Evolutionary conservation across 2,113 vertebrate genomes (phyloP), one percentile per base, ranked within the genome.

Genomic region (Triplophysa siluroides): DNA sequence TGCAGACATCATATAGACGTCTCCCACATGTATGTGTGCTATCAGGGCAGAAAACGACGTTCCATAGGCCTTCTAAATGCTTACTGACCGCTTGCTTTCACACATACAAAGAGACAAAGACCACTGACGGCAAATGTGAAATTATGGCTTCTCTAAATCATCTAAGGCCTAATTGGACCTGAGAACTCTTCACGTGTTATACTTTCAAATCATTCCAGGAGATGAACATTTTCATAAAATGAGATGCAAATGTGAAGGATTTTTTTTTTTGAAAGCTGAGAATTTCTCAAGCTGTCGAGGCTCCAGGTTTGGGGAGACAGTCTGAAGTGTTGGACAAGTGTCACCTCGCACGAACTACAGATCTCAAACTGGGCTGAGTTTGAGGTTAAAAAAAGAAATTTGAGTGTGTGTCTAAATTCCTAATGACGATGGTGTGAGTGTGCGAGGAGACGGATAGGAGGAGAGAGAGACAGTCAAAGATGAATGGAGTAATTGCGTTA

Each of bases 401-500:
- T 45, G 67, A 58, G 70, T 41, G 23, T 62, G 74, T 76, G 76
- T 75, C 65, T 85, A 66, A 78, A 81, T 78, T 61, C 63, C 81
- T 79, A 69, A 88, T 88, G 71, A 83, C 26, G 56, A 52, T 52
- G 50, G 50, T 52, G 50, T 52, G 50, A 5, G 29, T 41, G 41
- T 45, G 58, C 21, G 18, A 63, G 54, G 18, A 41, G 38, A 13
- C 45, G 43, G 69, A 67, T 63, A 62, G 29, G 26, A 61, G 26
- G 58, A 8, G 54, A 68, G 43, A 29, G 72, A 79, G 78, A 63
- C 33, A 58, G 63, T 13, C 63, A 76, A 61, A 64, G 83, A 69
- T 54, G 58, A 72, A 76, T 50, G 79, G 71, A 76, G 74, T 82
- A 83, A 83, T 86, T 85, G 76, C 21, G 78, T 76, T 68, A 62